Evolutionary conservation across 2,797 vertebrate species (phyloP), one percentile per base, ranked within the genome.

Genomic region (Paratrypauchen microcephalus): DNA sequence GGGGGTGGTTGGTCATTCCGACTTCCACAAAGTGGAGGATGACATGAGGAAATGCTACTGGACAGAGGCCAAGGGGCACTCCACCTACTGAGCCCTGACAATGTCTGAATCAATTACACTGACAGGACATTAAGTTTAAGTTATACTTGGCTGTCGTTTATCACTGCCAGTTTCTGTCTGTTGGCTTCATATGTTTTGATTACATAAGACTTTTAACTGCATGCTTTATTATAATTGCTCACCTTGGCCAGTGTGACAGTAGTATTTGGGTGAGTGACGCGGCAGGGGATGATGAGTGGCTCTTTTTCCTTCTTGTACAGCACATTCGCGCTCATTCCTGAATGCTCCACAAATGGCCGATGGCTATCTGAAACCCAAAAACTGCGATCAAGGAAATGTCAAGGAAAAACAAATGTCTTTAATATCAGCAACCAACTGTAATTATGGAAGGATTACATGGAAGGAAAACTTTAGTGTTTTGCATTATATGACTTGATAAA

Each of bases 241-340:
- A 99, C 98, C 96, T 96, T 96, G 87, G 93, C 93, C 73, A 99
- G 92, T 15, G 91, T 91, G 72, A 96, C 94, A 66, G 83, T 89
- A 87, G 94, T 15, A 55, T 95, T 88, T 3, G 98, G 98, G 67
- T 95, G 89, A 1, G 97, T 96, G 74, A 96, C 96, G 79, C 94
- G 90, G 91, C 98, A 99, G 64, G 98, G 98, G 73, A 99, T 91
- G 76, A 96, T 72, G 75, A 99, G 86, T 7, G 94, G 86, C 86
- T 92, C 79, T 78, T 95, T 95, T 83, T 94, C 91, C 52, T 81
- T 93, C 92, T 97, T 92, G 69, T 90, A 92, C 82, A 99, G 87
- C 80, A 96, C 87, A 66, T 92, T 85, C 8, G 96, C 94, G 76
- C 92, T 91, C 71, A 90, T 85, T 24, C 70, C 91, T 78, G 93